A percentile compares a stretch with the other conserved stretches of the same genome.
Conservation (phyloP, 2,888 invertebrate genomes). For the Poecilus cupreus region DNA sequence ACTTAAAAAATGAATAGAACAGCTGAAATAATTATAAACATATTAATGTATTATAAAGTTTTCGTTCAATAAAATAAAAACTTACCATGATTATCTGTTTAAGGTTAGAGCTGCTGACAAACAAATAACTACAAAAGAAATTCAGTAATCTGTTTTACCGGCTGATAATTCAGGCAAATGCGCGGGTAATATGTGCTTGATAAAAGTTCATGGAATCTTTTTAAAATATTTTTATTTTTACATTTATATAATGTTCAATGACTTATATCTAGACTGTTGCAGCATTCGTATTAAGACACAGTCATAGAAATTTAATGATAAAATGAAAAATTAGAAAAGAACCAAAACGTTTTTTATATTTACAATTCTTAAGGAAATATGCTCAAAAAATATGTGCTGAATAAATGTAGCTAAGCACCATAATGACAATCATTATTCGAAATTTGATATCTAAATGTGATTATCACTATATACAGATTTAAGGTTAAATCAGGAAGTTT, state of each 20-base stretch:
- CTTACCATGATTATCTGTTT: conserved; percentile 42
- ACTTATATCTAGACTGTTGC: conserved; percentile 56
- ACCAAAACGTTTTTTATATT: conserved; percentile 17
- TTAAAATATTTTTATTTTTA: conserved; percentile 58
- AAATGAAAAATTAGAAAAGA: conserved; percentile 41
- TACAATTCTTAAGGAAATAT: conserved; percentile 47
- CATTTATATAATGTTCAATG: conserved; percentile 57
- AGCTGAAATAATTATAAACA: conserved; percentile 75
- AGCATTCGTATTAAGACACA: conserved; percentile 50
- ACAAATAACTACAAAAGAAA: background rate
- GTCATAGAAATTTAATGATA: conserved; percentile 57
- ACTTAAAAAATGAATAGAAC: conserved; percentile 99
- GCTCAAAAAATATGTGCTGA: conserved; percentile 48
- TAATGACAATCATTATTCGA: conserved; percentile 47
- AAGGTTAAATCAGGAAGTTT: conserved; percentile 1
- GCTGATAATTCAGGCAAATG: background rate
- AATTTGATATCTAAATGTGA: conserved; percentile 48
- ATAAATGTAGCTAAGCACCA: conserved; percentile 58
- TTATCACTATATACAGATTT: conserved; percentile 41
- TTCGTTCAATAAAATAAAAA: conserved; percentile 7
- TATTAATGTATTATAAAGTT: conserved; percentile 12
- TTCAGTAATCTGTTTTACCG: background rate
- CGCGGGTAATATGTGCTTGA: background rate
- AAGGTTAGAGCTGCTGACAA: conserved; percentile 21
- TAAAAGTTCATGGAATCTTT: background rate